A percentile compares a stretch with the other conserved stretches of the same genome.
Evolutionary conservation across 2,113 vertebrate species (phyloP).

Genomic region (Lepus americanus): DNA sequence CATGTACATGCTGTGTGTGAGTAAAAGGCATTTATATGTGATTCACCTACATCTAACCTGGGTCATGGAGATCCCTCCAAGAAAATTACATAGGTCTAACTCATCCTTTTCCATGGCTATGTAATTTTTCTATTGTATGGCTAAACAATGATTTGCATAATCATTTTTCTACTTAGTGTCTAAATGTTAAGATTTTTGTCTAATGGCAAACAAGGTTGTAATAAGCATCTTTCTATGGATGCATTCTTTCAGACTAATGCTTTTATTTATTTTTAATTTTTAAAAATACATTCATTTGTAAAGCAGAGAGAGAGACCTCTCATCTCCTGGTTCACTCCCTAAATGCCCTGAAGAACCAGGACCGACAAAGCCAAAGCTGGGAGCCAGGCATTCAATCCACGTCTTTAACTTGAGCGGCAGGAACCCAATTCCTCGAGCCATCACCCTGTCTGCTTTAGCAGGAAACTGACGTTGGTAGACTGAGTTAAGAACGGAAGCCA

Average conservation of each 20-base stretch:
- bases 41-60: neutral
- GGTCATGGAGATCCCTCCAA: neutral
- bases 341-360: too few species aligned
- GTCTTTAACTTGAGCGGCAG: too few species aligned
- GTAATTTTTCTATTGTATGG: neutral
- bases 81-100: neutral
- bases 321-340: too few species aligned
- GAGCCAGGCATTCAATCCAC: too few species aligned
- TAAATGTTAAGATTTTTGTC: constrained; percentile 7
- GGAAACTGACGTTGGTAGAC: too few species aligned
- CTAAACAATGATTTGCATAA: constrained; percentile 10
- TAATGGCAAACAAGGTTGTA: neutral
- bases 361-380: too few species aligned
- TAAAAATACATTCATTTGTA: too few species aligned
- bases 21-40: neutral
- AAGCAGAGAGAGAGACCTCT: too few species aligned
- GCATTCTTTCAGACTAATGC: neutral
- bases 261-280: neutral
- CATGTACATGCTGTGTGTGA: neutral
- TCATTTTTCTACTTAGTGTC: neutral
- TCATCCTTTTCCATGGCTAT: neutral
- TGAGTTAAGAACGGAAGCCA: too few species aligned
- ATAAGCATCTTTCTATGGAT: neutral
- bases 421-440: too few species aligned
- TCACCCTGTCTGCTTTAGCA: too few species aligned